Conservation (phyloP, 35 echinoderm and acorn worm species). For the Ophioderma brevispina region DNA sequence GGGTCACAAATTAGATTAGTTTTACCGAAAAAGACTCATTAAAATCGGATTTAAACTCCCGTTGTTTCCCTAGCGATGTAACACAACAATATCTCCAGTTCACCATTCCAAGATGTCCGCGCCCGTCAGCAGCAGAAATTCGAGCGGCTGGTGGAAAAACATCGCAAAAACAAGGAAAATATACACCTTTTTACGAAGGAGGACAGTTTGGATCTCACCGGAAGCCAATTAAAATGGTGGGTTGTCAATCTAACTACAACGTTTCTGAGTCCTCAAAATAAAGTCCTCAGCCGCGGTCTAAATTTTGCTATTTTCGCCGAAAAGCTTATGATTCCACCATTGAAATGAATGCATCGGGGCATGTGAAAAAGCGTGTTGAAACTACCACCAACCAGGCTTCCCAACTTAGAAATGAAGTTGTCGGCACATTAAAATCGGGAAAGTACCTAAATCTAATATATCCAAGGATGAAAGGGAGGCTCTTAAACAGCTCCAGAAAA, state of each 20-base stretch:
- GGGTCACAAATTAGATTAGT: not conserved
- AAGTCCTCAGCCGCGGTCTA: not conserved
- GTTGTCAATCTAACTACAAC: not conserved
- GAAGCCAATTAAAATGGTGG: not conserved
- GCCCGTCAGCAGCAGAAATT: not conserved
- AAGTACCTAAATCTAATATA: no score
- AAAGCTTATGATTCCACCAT: not conserved
- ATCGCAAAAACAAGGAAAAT: not conserved
- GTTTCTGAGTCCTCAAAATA: not conserved
- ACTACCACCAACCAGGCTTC: not conserved
- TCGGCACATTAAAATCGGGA: no score
- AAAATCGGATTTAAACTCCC: not conserved
- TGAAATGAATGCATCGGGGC: not conserved
- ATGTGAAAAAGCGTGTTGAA: not conserved
- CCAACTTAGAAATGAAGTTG: no score
- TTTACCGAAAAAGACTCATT: not conserved
- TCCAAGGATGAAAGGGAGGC: no score
- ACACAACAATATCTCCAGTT: no score
- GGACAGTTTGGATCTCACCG: not conserved
- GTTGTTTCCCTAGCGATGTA: not conserved
- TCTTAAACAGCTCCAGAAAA: not conserved
- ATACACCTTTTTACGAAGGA: not conserved
- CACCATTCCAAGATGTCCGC: not conserved
- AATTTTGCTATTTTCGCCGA: not conserved
- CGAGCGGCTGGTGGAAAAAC: not conserved